Evolutionary conservation across 2,888 invertebrate species (phyloP).

Genomic region (Campopleginae sp.): DNA sequence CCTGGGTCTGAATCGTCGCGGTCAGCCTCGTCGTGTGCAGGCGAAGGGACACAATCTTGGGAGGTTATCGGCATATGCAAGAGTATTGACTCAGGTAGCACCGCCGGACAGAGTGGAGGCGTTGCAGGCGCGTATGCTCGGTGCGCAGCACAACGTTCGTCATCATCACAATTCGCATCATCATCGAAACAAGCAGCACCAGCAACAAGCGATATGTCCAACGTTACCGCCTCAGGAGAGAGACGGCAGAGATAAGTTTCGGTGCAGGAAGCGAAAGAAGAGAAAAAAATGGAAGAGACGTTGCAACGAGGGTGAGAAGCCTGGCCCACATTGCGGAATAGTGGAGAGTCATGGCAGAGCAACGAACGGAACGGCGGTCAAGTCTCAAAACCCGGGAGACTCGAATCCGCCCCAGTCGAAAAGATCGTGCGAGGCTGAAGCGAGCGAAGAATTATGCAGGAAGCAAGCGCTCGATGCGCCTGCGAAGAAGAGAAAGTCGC

Average conservation of each 20-base stretch:
- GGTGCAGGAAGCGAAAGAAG: slow-evolving; percentile 85
- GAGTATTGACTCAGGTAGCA: slow-evolving; percentile 88
- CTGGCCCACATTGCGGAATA: slow-evolving; percentile 75
- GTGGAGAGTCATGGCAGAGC: slow-evolving; percentile 34
- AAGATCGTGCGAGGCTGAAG: slow-evolving; percentile 78
- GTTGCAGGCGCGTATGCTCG: slow-evolving; percentile 83
- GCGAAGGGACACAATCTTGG: slow-evolving; percentile 89
- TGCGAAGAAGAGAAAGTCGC: slow-evolving; percentile 83
- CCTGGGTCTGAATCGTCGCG: slow-evolving; percentile 91
- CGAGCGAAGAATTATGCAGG: slow-evolving; percentile 78
- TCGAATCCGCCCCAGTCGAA: slow-evolving; percentile 73
- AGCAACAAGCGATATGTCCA: slow-evolving; percentile 82
- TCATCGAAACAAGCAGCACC: slow-evolving; percentile 66
- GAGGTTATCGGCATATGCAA: slow-evolving; percentile 90
- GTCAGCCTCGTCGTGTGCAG: slow-evolving; percentile 90
- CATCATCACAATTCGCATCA: slow-evolving; percentile 75
- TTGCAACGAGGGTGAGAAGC: slow-evolving; percentile 78
- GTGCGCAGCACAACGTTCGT: slow-evolving; percentile 77
- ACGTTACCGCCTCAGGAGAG: slow-evolving; percentile 76
- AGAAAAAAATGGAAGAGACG: slow-evolving; percentile 84
- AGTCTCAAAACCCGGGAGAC: slow-evolving; percentile 55
- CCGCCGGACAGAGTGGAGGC: slow-evolving; percentile 85
- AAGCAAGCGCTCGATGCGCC: slow-evolving; percentile 77
- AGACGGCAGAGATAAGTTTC: slow-evolving; percentile 82
- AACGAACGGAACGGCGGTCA: slow-evolving; percentile 43